Base-by-base conservation (phyloP, 2,797 vertebrate genomes). In the Smutsia temminckii region DNA sequence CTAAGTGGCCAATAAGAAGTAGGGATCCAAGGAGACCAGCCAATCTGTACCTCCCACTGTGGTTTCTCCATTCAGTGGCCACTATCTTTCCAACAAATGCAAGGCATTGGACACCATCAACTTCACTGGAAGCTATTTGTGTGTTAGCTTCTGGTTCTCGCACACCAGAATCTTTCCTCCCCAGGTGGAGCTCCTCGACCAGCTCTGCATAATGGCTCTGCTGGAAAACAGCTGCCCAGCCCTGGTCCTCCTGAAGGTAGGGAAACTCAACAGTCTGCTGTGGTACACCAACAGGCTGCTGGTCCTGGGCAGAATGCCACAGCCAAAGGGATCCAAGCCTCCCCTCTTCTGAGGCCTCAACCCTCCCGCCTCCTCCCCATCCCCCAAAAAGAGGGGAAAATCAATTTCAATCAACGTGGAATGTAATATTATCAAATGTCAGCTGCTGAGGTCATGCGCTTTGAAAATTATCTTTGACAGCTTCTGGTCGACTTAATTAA, bases 361-460 rank as follows among this genome's bases (percentile, higher is more conserved):
- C 53, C 42, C 92, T 92, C 89, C 95, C 49, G 88, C 85, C 85
- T 94, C 96, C 83, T 57, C 86, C 95, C 88, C 79, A 79, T 81
- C 85, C 78, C 93, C 95, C 85, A 81, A 75, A 32, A 94, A 89
- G 85, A 83, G 86, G 92, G 86, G 96, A 93, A 97, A 99, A 99
- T 99, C 99, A 99, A 99, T 99, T 99, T 99, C 99, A 99, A 99
- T 99, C 99, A 99, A 99, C 99, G 98, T 98, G 98, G 99, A 99
- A 98, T 99, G 99, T 99, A 99, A 99, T 99, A 99, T 99, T 99
- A 99, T 99, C 99, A 99, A 99, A 99, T 99, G 99, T 99, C 99
- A 99, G 99, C 99, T 98, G 98, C 98, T 97, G 98, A 98, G 98
- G 98, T 98, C 97, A 97, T 97, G 98, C 98, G 98, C 98, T 99